Evolutionary conservation across 92 coral and sea anemone genomes (phyloP).

Genomic region (Plumapathes pennacea): DNA sequence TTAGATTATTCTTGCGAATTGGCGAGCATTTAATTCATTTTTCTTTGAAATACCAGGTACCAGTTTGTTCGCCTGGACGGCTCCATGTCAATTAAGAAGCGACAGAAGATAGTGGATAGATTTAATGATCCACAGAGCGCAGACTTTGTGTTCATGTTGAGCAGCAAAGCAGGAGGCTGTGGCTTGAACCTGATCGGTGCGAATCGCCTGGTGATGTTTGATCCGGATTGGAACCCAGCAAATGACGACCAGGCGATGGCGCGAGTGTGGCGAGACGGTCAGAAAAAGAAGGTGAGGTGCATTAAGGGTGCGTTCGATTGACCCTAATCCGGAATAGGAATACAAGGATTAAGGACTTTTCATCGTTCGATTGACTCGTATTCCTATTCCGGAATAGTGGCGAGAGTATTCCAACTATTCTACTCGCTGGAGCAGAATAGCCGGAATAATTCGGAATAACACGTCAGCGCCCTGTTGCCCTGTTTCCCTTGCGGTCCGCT

Average conservation of each 20-base stretch:
- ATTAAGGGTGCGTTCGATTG: not conserved
- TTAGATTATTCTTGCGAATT: too few relatives aligned
- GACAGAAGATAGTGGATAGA: slow-evolving; percentile 91
- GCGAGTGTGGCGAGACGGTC: slow-evolving; percentile 95
- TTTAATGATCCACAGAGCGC: slow-evolving; percentile 92
- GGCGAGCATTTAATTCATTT: not conserved
- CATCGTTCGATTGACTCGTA: too few relatives aligned
- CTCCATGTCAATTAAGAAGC: slow-evolving; percentile 90
- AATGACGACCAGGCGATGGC: slow-evolving; percentile 99
- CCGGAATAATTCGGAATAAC: too few relatives aligned
- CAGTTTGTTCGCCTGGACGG: slow-evolving; percentile 95
- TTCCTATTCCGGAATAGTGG: too few relatives aligned
- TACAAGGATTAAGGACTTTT: too few relatives aligned
- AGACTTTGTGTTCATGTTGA: slow-evolving; percentile 92
- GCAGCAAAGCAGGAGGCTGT: slow-evolving; percentile 98
- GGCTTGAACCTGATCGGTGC: slow-evolving; percentile 97
- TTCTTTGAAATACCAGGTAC: slow-evolving; percentile 46
- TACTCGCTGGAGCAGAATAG: too few relatives aligned
- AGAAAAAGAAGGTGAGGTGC: slow-evolving; percentile 79
- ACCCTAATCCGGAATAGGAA: too few relatives aligned
- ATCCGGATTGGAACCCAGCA: slow-evolving; percentile 99
- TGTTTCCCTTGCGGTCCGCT: too few relatives aligned
- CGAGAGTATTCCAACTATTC: too few relatives aligned
- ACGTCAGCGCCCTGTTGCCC: too few relatives aligned
- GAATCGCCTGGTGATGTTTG: slow-evolving; percentile 94